Conservation (phyloP, 2,113 vertebrate species). For the Festucalex cinctus region DNA sequence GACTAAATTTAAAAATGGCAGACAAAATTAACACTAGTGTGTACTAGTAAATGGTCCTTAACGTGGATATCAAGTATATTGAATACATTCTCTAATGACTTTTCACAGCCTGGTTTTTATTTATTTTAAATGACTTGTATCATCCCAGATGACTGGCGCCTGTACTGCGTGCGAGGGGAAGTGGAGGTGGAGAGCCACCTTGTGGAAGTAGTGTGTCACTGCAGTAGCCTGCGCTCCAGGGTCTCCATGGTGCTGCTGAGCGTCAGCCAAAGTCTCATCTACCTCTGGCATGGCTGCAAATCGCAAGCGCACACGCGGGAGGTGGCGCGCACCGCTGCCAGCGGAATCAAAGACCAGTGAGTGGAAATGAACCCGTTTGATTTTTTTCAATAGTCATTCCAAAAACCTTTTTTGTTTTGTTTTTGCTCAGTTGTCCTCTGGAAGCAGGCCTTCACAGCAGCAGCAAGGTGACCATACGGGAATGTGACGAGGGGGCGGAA, state of each 20-base stretch:
- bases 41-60: too few relatives aligned
- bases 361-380: constrained; percentile 29
- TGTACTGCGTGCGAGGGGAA: constrained; percentile 91
- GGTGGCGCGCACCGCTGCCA: constrained; percentile 82
- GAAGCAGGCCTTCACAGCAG: constrained; percentile 89
- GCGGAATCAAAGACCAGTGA: constrained; percentile 90
- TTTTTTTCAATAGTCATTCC: neutral
- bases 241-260: constrained; percentile 89
- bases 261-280: constrained; percentile 85
- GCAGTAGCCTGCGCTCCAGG: constrained; percentile 89
- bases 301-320: constrained; percentile 82
- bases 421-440: constrained; percentile 68
- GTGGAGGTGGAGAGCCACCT: constrained; percentile 85
- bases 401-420: neutral
- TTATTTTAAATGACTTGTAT: too few relatives aligned
- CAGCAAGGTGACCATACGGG: constrained; percentile 84
- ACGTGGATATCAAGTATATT: too few relatives aligned
- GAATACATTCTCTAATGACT: neutral
- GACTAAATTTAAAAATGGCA: too few relatives aligned
- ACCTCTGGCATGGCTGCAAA: constrained; percentile 96
- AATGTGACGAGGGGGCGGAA: constrained; percentile 86
- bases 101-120: neutral
- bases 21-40: too few relatives aligned
- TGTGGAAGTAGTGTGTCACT: constrained; percentile 91
- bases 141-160: constrained; percentile 84